phyloP scores from a whole-genome alignment of 2,888 invertebrate genomes.

The Andricus quercusramuli region DNA sequence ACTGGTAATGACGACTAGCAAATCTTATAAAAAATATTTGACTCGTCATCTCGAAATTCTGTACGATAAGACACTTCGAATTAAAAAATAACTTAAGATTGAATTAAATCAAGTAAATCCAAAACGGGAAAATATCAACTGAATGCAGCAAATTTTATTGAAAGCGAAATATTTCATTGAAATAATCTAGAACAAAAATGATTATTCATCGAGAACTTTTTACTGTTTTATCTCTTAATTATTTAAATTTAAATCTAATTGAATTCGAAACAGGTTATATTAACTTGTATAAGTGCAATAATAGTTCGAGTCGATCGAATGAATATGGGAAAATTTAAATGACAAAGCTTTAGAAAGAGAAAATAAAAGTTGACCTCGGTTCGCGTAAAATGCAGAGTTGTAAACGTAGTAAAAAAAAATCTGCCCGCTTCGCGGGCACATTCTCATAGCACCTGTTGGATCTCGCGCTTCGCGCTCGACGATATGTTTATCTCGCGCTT shows the following conservation, averaged over 20 bases:
- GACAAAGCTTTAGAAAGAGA: background rate
- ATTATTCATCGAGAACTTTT: background rate
- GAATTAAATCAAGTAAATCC: too few species aligned
- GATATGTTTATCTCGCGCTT: too few species aligned
- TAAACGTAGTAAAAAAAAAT: background rate
- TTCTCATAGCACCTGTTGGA: too few species aligned
- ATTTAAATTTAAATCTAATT: background rate
- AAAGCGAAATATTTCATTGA: background rate
- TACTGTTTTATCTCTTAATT: background rate
- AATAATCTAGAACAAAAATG: background rate
- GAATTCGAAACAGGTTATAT: background rate
- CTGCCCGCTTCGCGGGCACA: too few species aligned
- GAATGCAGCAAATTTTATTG: background rate
- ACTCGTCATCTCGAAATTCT: too few species aligned
- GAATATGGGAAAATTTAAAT: background rate
- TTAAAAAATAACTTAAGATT: too few species aligned
- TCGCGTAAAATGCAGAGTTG: background rate
- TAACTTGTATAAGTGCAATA: background rate
- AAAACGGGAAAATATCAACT: background rate
- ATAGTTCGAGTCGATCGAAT: background rate
- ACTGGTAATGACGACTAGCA: too few species aligned
- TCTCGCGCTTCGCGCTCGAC: too few species aligned
- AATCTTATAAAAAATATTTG: too few species aligned
- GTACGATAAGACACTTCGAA: too few species aligned
- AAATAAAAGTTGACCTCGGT: background rate